Percentiles rank a stretch among this genome's conserved stretches.
Evolutionary conservation across 2,113 vertebrate species (phyloP).

Genomic region (Promerops cafer): DNA sequence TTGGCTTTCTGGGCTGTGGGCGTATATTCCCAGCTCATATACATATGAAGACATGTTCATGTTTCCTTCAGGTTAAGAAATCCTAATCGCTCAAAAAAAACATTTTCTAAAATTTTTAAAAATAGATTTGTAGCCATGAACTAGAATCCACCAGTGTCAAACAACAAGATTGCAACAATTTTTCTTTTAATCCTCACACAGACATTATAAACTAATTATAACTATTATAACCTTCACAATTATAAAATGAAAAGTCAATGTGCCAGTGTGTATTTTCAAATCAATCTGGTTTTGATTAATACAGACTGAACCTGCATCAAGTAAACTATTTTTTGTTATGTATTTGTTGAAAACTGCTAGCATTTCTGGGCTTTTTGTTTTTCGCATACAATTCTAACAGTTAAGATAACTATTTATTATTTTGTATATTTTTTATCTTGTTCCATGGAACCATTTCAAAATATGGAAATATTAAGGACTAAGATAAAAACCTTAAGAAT

Average conservation of each 20-base stretch:
- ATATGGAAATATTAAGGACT: background rate
- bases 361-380: background rate
- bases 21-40: fast-evolving
- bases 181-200: background rate
- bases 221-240: background rate
- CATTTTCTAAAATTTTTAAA: background rate
- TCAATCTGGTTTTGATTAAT: background rate
- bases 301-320: background rate
- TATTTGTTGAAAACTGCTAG: background rate
- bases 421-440: background rate
- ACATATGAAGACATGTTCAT: background rate
- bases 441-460: background rate
- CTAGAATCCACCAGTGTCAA: background rate
- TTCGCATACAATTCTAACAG: background rate
- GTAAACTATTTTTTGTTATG: background rate
- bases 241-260: background rate
- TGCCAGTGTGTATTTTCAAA: background rate
- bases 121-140: background rate
- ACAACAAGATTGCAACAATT: background rate
- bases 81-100: background rate
- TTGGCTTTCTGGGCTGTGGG: background rate
- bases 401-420: background rate
- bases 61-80: background rate
- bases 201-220: background rate
- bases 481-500: background rate